A percentile compares a stretch with the other conserved stretches of the same genome.
These are phyloP conservation scores for Chironomus tepperi DNA, from an alignment of 1,140 invertebrate genomes.

Conservation along the genomic window DNA sequence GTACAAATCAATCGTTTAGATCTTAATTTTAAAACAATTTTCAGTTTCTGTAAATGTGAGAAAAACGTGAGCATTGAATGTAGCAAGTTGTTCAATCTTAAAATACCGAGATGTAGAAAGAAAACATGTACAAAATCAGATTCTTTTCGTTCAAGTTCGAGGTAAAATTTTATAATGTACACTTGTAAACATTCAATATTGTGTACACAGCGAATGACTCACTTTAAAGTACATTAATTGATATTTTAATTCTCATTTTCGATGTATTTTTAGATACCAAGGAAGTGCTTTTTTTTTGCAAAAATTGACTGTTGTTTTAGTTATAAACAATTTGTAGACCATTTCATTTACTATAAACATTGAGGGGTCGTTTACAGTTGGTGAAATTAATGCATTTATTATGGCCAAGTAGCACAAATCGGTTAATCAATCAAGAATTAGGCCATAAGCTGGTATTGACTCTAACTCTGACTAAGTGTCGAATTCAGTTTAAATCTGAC, in stretches of 20 bases:
- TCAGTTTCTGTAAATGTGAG: not conserved
- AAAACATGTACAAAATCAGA: not conserved
- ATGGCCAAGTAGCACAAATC: too few species aligned
- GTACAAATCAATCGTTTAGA: not conserved
- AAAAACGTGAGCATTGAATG: not conserved
- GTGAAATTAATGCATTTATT: too few species aligned
- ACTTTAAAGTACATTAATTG: not conserved
- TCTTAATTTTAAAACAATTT: not conserved
- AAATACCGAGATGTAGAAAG: not conserved
- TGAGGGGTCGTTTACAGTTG: too few species aligned
- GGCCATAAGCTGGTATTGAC: too few species aligned
- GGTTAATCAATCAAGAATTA: too few species aligned
- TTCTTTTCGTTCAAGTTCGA: constrained; percentile 13
- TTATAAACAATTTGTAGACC: not conserved
- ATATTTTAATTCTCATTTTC: not conserved
- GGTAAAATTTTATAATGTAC: too few species aligned
- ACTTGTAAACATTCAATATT: not conserved
- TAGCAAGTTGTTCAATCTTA: not conserved
- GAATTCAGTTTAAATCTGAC: too few species aligned
- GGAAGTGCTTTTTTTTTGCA: not conserved
- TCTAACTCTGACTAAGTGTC: too few species aligned
- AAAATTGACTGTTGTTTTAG: not conserved
- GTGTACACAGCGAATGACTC: not conserved
- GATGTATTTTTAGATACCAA: not conserved
- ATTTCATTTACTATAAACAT: not conserved